These are phyloP conservation scores for Protaetia brevitarsis DNA, from an alignment of 1,140 invertebrate genomes.

Conservation along the genomic window DNA sequence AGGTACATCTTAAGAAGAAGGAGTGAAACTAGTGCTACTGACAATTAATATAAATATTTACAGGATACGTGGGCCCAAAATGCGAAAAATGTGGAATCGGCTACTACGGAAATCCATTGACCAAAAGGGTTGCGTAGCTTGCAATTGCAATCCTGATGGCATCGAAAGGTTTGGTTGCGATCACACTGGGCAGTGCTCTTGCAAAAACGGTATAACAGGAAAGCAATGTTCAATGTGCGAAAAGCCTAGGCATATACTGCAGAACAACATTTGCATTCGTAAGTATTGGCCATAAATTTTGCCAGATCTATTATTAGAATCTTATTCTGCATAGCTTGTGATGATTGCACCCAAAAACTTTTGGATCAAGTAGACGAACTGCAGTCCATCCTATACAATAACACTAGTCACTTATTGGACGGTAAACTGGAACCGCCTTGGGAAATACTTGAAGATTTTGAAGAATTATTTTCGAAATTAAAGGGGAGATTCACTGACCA, in stretches of 20 bases:
- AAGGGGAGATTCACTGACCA: constrained; percentile 28
- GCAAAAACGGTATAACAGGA: constrained; percentile 73
- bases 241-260: constrained; percentile 69
- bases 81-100: constrained; percentile 72
- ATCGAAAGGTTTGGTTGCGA: constrained; percentile 67
- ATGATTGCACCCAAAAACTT: constrained; percentile 84
- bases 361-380: constrained; percentile 60
- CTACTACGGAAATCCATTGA: constrained; percentile 70
- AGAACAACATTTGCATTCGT: constrained; percentile 71
- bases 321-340: constrained; percentile 72
- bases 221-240: constrained; percentile 78
- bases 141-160: constrained; percentile 79
- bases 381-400: constrained; percentile 32
- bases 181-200: constrained; percentile 76
- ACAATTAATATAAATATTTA: too few relatives aligned
- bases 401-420: constrained; percentile 42
- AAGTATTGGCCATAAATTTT: too few relatives aligned
- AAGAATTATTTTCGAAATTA: constrained; percentile 26
- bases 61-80: constrained; percentile 64
- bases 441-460: constrained; percentile 33
- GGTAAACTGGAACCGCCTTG: constrained; percentile 42
- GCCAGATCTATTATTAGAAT: too few relatives aligned
- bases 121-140: constrained; percentile 66
- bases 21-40: background rate
- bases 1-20: background rate